A percentile compares a stretch with the other conserved stretches of the same genome.
phyloP scores from a whole-genome alignment of 1,140 invertebrate species.

The Scaptomyza montana region DNA sequence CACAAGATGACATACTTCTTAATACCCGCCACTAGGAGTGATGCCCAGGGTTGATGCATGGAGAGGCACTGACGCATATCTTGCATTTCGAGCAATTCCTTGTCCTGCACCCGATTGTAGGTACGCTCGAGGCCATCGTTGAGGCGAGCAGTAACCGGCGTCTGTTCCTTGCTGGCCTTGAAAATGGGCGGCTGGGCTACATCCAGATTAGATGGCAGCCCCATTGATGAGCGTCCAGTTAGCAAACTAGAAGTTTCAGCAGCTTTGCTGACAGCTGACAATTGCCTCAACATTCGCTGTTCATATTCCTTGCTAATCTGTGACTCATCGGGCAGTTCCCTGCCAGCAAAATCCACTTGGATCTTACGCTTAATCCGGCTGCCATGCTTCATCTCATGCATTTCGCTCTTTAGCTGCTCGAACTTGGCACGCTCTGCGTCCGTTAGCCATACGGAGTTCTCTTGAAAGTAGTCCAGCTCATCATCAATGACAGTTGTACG shows the following conservation, averaged over 20 bases:
- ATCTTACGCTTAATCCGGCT: constrained; percentile 88
- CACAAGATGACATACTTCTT: constrained; percentile 88
- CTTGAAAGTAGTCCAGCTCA: constrained; percentile 94
- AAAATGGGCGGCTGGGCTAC: constrained; percentile 49
- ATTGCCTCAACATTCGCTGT: constrained; percentile 83
- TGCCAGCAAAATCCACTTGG: constrained; percentile 93
- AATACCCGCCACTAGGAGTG: constrained; percentile 94
- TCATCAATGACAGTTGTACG: constrained; percentile 97
- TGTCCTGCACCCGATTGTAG: constrained; percentile 90
- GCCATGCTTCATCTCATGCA: constrained; percentile 88
- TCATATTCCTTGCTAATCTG: constrained; percentile 85
- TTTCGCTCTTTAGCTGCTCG: constrained; percentile 88
- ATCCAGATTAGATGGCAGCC: constrained; percentile 46
- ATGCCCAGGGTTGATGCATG: constrained; percentile 98
- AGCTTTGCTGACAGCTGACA: constrained; percentile 67
- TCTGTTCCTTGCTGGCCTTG: constrained; percentile 39
- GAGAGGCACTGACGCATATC: constrained; percentile 96
- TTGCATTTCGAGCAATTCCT: constrained; percentile 92
- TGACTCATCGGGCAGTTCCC: constrained; percentile 85
- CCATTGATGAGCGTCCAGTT: constrained; percentile 53
- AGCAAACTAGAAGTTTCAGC: constrained; percentile 1
- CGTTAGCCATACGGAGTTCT: constrained; percentile 92
- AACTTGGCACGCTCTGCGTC: constrained; percentile 88
- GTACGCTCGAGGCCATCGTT: constrained; percentile 67
- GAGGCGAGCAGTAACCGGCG: not conserved